A percentile compares a stretch with the other conserved stretches of the same genome.
phyloP scores from a whole-genome alignment of 2,113 vertebrate genomes.

The Pomatostomus ruficeps region DNA sequence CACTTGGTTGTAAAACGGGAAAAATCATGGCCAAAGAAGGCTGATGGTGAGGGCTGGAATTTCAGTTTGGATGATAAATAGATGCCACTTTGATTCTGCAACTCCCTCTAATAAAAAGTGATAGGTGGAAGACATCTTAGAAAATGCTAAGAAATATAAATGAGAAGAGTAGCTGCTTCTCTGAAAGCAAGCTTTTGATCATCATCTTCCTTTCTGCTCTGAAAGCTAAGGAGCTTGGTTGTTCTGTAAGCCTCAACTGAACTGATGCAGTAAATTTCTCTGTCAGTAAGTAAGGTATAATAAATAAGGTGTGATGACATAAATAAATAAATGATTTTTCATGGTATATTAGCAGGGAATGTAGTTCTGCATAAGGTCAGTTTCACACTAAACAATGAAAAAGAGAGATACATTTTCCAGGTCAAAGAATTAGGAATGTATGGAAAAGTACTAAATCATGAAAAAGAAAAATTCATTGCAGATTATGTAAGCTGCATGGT shows the following conservation, averaged over 20 bases:
- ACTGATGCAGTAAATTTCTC: not conserved
- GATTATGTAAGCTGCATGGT: not conserved
- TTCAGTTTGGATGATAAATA: not conserved
- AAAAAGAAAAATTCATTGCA: not conserved
- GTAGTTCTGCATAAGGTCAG: not conserved
- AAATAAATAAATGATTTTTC: constrained; percentile 5
- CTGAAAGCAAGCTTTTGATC: constrained; percentile 8
- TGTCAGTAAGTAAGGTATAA: not conserved
- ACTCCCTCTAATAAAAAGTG: not conserved
- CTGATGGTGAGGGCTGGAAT: not conserved
- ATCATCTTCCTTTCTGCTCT: not conserved
- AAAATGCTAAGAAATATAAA: constrained; percentile 34
- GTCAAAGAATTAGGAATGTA: not conserved
- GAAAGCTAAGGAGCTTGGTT: not conserved
- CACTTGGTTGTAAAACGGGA: not conserved
- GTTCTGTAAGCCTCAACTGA: not conserved
- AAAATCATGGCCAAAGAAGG: constrained; percentile 21
- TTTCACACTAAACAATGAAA: not conserved
- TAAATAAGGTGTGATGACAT: constrained; percentile 6
- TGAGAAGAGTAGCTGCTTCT: not conserved
- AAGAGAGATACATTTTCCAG: not conserved
- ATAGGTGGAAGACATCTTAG: constrained; percentile 1
- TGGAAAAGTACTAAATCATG: not conserved
- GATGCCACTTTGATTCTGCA: constrained; percentile 9
- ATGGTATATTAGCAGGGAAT: not conserved